Percentiles rank a stretch among this genome's conserved stretches.
phyloP scores from a whole-genome alignment of 2,888 invertebrate species.

The Aromia moschata region DNA sequence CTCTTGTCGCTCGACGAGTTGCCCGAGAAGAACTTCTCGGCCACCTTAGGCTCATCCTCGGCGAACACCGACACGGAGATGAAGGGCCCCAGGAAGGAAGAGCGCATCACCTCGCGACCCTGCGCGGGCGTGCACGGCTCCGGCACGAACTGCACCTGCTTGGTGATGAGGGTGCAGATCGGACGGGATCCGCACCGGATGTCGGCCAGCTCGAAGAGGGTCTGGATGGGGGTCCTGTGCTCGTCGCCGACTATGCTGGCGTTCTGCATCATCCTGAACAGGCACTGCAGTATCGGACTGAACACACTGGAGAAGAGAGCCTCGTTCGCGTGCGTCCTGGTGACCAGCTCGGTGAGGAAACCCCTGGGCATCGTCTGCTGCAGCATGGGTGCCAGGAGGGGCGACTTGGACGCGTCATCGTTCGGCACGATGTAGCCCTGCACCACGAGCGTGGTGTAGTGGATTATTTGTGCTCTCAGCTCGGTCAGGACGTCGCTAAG shows the following conservation, averaged over 20 bases:
- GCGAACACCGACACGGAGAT: constrained; percentile 91
- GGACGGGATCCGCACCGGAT: constrained; percentile 81
- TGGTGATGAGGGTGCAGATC: constrained; percentile 69
- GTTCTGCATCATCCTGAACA: constrained; percentile 74
- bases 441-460: constrained; percentile 68
- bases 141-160: constrained; percentile 78
- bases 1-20: constrained; percentile 71
- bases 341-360: constrained; percentile 71
- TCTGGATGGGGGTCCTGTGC: constrained; percentile 68
- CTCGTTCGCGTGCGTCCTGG: constrained; percentile 66
- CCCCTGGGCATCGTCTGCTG: constrained; percentile 78
- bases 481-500: constrained; percentile 73
- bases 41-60: constrained; percentile 83
- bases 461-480: constrained; percentile 67
- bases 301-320: constrained; percentile 71
- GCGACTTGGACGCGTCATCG: constrained; percentile 67
- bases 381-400: constrained; percentile 74
- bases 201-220: constrained; percentile 81
- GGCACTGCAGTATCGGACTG: constrained; percentile 74
- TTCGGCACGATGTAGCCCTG: constrained; percentile 62
- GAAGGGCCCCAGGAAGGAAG: constrained; percentile 91
- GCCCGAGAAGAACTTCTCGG: constrained; percentile 63
- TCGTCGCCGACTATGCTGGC: constrained; percentile 76
- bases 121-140: constrained; percentile 76
- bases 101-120: constrained; percentile 86